These are phyloP conservation scores for Cossypha heuglini DNA, from an alignment of 2,797 vertebrate genomes.

Conservation along the genomic window DNA sequence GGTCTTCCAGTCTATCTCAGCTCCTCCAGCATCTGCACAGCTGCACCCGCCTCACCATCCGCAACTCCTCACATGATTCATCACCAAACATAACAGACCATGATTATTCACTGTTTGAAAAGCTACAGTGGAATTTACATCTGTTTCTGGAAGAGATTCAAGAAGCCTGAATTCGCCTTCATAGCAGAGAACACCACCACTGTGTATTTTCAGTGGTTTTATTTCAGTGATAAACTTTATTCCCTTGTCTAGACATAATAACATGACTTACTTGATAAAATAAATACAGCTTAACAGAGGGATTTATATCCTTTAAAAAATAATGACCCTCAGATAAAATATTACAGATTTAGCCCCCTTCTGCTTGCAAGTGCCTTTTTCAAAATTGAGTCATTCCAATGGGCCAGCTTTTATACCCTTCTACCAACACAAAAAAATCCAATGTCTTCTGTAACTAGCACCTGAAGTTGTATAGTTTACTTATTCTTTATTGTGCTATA, in stretches of 20 bases:
- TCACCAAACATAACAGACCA: conserved; percentile 48
- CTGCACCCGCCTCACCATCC: conserved; percentile 59
- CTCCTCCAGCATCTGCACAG: conserved; percentile 32
- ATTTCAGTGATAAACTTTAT: conserved; percentile 18
- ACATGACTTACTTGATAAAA: neutral
- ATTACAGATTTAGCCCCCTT: neutral
- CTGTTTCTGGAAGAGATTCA: conserved; percentile 61
- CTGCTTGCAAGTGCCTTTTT: neutral
- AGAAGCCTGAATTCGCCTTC: conserved; percentile 45
- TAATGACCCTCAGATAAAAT: neutral
- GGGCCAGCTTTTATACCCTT: neutral
- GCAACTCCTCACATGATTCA: conserved; percentile 44
- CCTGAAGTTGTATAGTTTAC: neutral
- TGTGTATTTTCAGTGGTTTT: conserved; percentile 16
- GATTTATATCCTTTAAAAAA: neutral
- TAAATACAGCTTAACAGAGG: neutral
- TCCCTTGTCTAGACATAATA: neutral
- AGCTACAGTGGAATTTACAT: conserved; percentile 57
- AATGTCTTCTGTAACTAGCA: neutral
- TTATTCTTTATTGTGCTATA: neutral
- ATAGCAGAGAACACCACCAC: conserved; percentile 13
- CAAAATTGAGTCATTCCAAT: neutral
- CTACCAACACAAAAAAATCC: neutral
- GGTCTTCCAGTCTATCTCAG: neutral
- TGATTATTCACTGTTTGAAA: conserved; percentile 67